These are phyloP conservation scores for Griposia aprilina DNA, from an alignment of 2,888 invertebrate genomes.

Conservation along the genomic window DNA sequence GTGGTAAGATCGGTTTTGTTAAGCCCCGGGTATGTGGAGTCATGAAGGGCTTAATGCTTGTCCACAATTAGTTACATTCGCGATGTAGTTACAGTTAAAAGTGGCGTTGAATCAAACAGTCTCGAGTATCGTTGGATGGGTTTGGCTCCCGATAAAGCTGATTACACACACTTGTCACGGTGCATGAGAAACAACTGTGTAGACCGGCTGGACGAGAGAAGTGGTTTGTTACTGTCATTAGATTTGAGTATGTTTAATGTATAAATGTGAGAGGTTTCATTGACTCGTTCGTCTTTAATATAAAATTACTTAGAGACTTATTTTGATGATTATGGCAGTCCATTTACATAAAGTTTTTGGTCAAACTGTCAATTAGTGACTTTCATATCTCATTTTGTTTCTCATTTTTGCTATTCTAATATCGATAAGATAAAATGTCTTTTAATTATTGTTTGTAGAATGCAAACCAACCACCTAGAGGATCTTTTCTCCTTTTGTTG, in stretches of 20 bases:
- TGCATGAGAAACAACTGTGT: slow-evolving; percentile 44
- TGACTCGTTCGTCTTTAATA: neutral
- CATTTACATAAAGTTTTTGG: too few relatives aligned
- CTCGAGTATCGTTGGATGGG: slow-evolving; percentile 46
- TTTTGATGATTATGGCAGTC: neutral
- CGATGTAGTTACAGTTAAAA: slow-evolving; percentile 71
- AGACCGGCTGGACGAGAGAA: slow-evolving; percentile 18
- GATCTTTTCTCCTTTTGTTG: neutral
- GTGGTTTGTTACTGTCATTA: slow-evolving; percentile 41
- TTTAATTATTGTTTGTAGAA: neutral
- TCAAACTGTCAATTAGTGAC: neutral
- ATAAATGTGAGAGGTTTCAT: neutral
- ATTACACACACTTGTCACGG: slow-evolving; percentile 55
- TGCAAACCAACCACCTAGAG: neutral
- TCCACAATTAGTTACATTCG: slow-evolving; percentile 74
- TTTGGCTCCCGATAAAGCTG: slow-evolving; percentile 55
- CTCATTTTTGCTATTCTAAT: neutral
- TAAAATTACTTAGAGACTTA: neutral
- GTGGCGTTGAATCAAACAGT: slow-evolving; percentile 65
- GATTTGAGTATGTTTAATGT: slow-evolving; percentile 14
- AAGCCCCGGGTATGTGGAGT: slow-evolving; percentile 30
- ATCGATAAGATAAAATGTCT: neutral
- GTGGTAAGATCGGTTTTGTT: slow-evolving; percentile 42
- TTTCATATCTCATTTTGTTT: neutral
- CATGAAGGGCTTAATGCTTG: slow-evolving; percentile 52